Conservation (phyloP, 1,140 invertebrate genomes). For the Eueides isabella region DNA sequence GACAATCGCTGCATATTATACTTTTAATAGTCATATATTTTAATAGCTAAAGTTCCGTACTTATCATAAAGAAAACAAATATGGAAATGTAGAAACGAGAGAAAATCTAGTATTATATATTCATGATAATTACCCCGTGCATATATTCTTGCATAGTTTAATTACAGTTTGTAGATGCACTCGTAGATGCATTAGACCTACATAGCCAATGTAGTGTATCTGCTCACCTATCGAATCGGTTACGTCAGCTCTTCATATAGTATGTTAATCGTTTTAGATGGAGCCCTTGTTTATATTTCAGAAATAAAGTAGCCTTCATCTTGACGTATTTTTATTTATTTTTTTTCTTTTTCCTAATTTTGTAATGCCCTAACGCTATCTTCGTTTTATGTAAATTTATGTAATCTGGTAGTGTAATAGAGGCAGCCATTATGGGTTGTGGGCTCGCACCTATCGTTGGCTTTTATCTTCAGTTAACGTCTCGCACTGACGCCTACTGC, state of each 20-base stretch:
- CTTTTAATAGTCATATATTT: too few species aligned
- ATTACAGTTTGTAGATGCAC: slow-evolving; percentile 31
- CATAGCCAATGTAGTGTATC: slow-evolving; percentile 66
- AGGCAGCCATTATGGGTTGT: slow-evolving; percentile 18
- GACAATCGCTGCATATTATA: too few species aligned
- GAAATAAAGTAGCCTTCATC: neutral
- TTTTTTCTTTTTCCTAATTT: neutral
- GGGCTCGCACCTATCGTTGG: slow-evolving; percentile 32
- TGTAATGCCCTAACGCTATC: slow-evolving; percentile 3
- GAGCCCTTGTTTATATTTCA: neutral
- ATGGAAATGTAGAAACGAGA: neutral
- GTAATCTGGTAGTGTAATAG: slow-evolving; percentile 13
- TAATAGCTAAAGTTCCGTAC: neutral
- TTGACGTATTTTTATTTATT: neutral
- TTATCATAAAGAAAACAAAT: neutral
- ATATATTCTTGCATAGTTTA: slow-evolving; percentile 19
- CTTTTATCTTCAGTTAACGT: slow-evolving; percentile 57
- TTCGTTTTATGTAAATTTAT: slow-evolving; percentile 17
- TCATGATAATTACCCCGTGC: neutral
- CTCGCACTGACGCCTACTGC: slow-evolving; percentile 56
- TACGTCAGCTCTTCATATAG: slow-evolving; percentile 56
- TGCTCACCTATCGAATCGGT: slow-evolving; percentile 59
- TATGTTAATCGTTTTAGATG: slow-evolving; percentile 31
- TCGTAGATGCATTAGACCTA: slow-evolving; percentile 62
- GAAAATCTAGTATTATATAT: slow-evolving; percentile 1